Evolutionary conservation across 2,113 vertebrate genomes (phyloP).

Genomic region (Calonectris borealis): DNA sequence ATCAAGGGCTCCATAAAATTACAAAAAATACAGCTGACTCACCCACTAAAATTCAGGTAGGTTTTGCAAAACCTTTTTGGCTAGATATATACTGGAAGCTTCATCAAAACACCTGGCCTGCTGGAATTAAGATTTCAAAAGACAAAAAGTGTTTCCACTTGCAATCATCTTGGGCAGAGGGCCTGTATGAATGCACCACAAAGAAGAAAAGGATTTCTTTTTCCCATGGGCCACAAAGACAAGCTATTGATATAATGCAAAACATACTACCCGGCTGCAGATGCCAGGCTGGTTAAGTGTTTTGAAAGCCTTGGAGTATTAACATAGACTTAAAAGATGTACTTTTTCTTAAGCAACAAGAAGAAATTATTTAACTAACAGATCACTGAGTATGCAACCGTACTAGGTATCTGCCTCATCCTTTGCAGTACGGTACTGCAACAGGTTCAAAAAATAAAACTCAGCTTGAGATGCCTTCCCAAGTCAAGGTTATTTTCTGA

Average conservation of each 20-base stretch:
- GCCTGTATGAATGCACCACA: neutral
- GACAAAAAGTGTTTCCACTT: slow-evolving; percentile 12
- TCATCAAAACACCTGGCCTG: neutral
- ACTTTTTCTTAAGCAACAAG: neutral
- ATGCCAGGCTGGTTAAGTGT: neutral
- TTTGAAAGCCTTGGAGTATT: neutral
- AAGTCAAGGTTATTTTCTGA: neutral
- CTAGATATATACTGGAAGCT: neutral
- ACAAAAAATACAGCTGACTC: neutral
- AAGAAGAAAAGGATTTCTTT: slow-evolving; percentile 27
- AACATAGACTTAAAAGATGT: neutral
- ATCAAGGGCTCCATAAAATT: neutral
- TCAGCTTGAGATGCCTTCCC: neutral
- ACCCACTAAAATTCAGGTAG: neutral
- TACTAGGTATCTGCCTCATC: neutral
- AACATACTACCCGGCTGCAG: neutral
- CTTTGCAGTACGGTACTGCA: neutral
- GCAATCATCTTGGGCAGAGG: neutral
- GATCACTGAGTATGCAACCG: neutral
- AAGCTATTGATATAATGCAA: slow-evolving; percentile 36
- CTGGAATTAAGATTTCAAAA: slow-evolving; percentile 11
- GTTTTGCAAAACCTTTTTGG: neutral
- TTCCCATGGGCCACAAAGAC: slow-evolving; percentile 14
- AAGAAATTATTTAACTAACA: slow-evolving; percentile 3
- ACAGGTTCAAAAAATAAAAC: neutral